Evolutionary conservation across 64 coral and sea anemone species (phyloP).

Genomic region (Montipora efflorescens): DNA sequence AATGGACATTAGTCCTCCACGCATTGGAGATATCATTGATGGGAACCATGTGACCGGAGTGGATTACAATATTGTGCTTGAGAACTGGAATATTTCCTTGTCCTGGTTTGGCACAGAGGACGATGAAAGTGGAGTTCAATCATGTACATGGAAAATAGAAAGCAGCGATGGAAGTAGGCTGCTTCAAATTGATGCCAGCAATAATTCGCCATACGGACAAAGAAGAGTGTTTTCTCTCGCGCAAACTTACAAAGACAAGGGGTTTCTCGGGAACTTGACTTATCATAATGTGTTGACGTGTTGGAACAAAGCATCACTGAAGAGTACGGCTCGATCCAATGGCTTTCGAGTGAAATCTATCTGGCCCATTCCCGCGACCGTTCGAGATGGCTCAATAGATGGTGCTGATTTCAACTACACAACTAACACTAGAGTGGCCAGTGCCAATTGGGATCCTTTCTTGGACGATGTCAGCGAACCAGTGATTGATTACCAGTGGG

Average conservation of each 20-base stretch:
- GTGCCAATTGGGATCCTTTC: no score
- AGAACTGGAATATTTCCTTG: no score
- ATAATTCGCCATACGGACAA: slow-evolving; percentile 2
- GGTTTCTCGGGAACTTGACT: slow-evolving; percentile 10
- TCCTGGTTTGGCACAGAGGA: slow-evolving; percentile 71
- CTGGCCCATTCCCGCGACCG: slow-evolving; percentile 58
- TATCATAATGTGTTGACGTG: slow-evolving; percentile 61
- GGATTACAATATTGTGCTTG: no score
- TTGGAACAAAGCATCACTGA: no score
- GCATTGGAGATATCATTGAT: no score
- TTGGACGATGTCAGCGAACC: slow-evolving; percentile 30
- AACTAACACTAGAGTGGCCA: background rate
- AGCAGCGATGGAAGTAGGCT: no score
- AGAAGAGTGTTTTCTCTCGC: slow-evolving; percentile 6
- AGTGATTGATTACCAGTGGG: slow-evolving; percentile 74
- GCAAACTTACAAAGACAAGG: background rate
- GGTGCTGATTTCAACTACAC: slow-evolving; percentile 54
- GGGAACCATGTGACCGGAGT: no score
- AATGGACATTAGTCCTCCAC: no score
- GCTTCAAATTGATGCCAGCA: no score
- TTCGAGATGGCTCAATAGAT: slow-evolving; percentile 51
- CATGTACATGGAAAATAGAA: no score
- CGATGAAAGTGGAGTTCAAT: slow-evolving; percentile 51
- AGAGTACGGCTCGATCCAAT: no score
- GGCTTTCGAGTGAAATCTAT: slow-evolving; percentile 35